Base-by-base conservation (phyloP, 30 jellyfish, hydroid and myxozoan species). In the Turritopsis dohrnii region DNA sequence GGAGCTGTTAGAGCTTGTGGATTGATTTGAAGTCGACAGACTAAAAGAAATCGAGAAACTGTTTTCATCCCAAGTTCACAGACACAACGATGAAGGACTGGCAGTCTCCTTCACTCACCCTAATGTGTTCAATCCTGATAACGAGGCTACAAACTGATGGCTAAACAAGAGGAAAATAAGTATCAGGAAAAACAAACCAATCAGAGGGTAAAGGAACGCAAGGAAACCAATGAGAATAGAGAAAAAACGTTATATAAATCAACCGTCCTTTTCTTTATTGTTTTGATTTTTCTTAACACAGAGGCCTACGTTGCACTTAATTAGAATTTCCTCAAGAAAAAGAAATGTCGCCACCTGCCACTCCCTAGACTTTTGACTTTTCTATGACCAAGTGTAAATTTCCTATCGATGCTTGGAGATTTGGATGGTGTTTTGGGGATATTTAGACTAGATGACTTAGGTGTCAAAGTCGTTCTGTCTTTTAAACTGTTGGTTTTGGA, bases 331-430 rank as follows among this genome's bases (percentile, higher is more conserved):
- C 0, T 18, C 81, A 72, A 18, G 16, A 0, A 84, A 28, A 79
- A 79, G 21, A 52, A 28, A 54, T 8, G 26, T 29, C 20, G 17
- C 30, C 22, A 65, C 97, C 13, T 54, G 65, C 97, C 1, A 77
- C 82, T 90, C 66, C 97, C 97, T 24, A 90, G 84, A 80, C 97
- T 90, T 23, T 90, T 81, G 25, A 89, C 79, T 72, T 90, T 90
- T 25, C 97, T 75, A 69, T 90, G 97, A n/a, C 97, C 85, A 31
- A 92, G 95, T 21, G 54, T 72, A 74, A 90, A 90, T 52, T 77
- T 85, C 71, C 86, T 81, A 52, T 89, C 89, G 1, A 84, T 74
- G 5, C 95, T 81, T 8, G 95, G 91, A 69, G 95, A 84, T 9
- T 80, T 25, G 21, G 81, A 60, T 21, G 87, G 83, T 30, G 83